Base-by-base conservation (phyloP, 2,113 vertebrate species). In the Zosterops japonicus region DNA sequence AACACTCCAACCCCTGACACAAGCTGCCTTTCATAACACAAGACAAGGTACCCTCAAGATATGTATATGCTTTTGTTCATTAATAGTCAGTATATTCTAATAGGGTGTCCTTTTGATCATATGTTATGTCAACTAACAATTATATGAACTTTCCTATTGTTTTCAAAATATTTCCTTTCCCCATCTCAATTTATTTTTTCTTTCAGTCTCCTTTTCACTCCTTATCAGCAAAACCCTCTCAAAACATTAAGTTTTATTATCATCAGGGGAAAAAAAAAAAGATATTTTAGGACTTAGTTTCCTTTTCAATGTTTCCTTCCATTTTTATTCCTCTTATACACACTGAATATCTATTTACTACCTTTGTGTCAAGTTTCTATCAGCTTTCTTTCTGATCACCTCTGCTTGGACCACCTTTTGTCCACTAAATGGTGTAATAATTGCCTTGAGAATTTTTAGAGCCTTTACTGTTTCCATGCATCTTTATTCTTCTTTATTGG, bases 221-320 rank as follows among this genome's bases (percentile, higher is more conserved):
- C 23, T 41, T 27, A 49, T 12, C 57, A 59, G 53, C 9, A 80
- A 89, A 76, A 57, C 15, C 36, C 7, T 69, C 41, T 20, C 20
- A 72, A 90, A 80, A 42, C 5, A 44, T 4, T 11, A 8, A 31
- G 27, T 24, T 29, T 67, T 55, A 42, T 47, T 44, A 49, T 5
- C 3, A 60, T 36, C 22, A 56, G 44, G 39, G 3, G n/a, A n/a
- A n/a, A 21, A 44, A 68, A 70, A 68, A 57, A 20, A 0, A 0
- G 11, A 39, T 27, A 60, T n/a, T 81, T 67, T 44, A 82, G 61
- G 25, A 39, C 53, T 80, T 31, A 28, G 18, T 25, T 83, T 89
- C 22, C 19, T 70, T 36, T 80, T 68, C n/a, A 61, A 11, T 36
- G 17, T 83, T 47, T 42, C 46, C 27, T 75, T 50, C 15, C 29